These are phyloP conservation scores for Drosophila algonquin DNA, from an alignment of 2,888 invertebrate species.

Conservation along the genomic window DNA sequence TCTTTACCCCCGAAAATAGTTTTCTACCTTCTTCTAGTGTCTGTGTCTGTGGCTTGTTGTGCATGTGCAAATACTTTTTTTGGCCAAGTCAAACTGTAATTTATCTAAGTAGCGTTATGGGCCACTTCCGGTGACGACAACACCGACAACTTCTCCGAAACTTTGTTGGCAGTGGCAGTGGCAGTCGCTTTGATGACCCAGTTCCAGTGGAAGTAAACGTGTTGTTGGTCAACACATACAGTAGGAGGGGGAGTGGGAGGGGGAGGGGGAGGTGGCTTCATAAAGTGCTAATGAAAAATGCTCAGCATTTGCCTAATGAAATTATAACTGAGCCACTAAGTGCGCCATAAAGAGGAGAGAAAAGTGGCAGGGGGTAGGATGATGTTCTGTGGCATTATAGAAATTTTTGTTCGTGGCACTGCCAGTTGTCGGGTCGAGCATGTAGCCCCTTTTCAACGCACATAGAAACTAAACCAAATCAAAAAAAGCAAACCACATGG, in stretches of 20 bases:
- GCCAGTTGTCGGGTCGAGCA: conserved; percentile 15
- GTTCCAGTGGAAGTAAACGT: conserved; percentile 67
- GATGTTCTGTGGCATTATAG: conserved; percentile 33
- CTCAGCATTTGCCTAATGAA: conserved; percentile 78
- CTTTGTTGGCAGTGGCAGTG: conserved; percentile 62
- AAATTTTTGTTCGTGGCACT: conserved; percentile 34
- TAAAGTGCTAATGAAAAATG: conserved; percentile 79
- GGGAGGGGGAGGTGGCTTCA: conserved; percentile 16
- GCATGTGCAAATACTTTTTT: conserved; percentile 25
- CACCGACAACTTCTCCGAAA: conserved; percentile 43
- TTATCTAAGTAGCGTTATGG: conserved; percentile 61
- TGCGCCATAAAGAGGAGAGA: conserved; percentile 42
- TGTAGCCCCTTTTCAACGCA: conserved; percentile 73
- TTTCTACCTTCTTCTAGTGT: background rate
- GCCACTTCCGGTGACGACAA: conserved; percentile 67
- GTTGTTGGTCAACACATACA: too few species aligned
- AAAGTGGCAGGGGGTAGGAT: background rate
- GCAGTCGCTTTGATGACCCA: conserved; percentile 68
- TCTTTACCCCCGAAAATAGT: background rate
- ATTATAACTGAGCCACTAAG: conserved; percentile 72
- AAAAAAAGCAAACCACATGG: conserved; percentile 19
- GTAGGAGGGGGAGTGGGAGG: too few species aligned
- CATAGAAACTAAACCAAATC: conserved; percentile 56
- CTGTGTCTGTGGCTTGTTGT: conserved; percentile 4
- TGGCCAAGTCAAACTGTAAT: conserved; percentile 52